Base-by-base conservation (phyloP, 2,888 invertebrate genomes). In the Graphium colonna region DNA sequence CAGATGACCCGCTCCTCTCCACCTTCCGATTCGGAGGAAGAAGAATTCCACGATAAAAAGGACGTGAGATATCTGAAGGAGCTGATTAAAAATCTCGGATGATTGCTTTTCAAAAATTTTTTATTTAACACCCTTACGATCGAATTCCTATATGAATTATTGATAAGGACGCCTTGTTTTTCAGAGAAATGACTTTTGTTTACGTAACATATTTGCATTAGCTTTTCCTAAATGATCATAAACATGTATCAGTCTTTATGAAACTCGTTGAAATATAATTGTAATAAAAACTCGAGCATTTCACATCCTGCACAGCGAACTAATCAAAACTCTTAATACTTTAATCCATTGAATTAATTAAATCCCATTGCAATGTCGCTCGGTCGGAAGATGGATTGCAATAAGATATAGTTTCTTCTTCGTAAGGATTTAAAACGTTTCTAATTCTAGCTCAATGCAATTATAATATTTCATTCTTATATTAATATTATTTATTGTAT, bases 21-120 rank as follows among this genome's bases (percentile, higher is more conserved):
- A 0, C 18, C 52, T 0, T 51, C 57, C 0, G 75, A 78, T 0
- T 17, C 50, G 0, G 77, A 77, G 0, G 82, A 79, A 0, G 82
- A 79, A 0, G 77, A 79, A 1, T 28, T 77, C 1, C 69, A 75
- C 16, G 77, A 84, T 41, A 80, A 77, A 56, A 82, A 79, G 39
- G 84, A 84, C 39, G 73, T 83, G 46, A 68, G 67, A 51, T 86
- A 78, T 57, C 61, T 86, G 18, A 85, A 79, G 54, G 87, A 87
- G 59, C 64, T 87, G 15, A 79, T 86, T 74, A 87, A 86, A 79
- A 87, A 82, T 64, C 81, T 87, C 56, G 86, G 82, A 43, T 82
- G 69, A 82, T 51, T 38, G 28, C 7, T 45, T 26, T 21, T 36
- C 61, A 60, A 60, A 56, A 54, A 66, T 67, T 59, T 46, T 49